Evolutionary conservation across 2,888 invertebrate genomes (phyloP).

Genomic region (Thereva nobilitata): DNA sequence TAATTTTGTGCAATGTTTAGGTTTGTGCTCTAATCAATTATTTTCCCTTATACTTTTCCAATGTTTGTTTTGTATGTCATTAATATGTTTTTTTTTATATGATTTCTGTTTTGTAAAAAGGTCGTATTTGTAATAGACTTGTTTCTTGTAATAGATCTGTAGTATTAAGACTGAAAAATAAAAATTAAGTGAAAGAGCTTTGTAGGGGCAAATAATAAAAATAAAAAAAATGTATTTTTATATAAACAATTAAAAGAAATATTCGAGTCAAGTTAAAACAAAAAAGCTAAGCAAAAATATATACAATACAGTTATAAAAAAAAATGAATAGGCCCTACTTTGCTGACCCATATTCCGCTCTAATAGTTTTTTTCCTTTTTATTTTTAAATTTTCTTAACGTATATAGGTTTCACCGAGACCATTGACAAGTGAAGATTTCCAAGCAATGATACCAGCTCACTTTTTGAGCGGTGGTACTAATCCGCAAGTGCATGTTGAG

Average conservation of each 20-base stretch:
- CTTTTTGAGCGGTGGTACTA: slow-evolving; percentile 84
- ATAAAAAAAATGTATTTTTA: slow-evolving; percentile 15
- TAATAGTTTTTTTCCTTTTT: slow-evolving; percentile 34
- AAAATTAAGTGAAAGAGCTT: slow-evolving; percentile 16
- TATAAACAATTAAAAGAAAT: not conserved
- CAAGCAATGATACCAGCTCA: slow-evolving; percentile 93
- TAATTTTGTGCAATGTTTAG: slow-evolving; percentile 25
- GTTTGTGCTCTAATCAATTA: slow-evolving; percentile 26
- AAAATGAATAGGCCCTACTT: slow-evolving; percentile 10
- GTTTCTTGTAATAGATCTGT: no score
- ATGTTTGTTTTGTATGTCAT: slow-evolving; percentile 15
- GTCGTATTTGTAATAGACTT: no score
- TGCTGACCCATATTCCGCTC: slow-evolving; percentile 18
- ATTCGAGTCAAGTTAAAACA: slow-evolving; percentile 1
- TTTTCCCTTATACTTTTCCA: slow-evolving; percentile 12
- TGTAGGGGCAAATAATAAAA: slow-evolving; percentile 14
- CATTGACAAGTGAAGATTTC: slow-evolving; percentile 92
- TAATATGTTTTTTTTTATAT: slow-evolving; percentile 11
- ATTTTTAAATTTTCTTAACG: slow-evolving; percentile 36
- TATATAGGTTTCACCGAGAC: slow-evolving; percentile 63
- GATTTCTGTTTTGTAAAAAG: not conserved
- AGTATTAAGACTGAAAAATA: no score
- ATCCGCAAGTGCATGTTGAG: slow-evolving; percentile 61
- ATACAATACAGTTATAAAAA: not conserved
- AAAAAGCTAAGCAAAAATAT: slow-evolving; percentile 1